Conservation (phyloP, 2,797 vertebrate genomes). For the Hydrophis major region DNA sequence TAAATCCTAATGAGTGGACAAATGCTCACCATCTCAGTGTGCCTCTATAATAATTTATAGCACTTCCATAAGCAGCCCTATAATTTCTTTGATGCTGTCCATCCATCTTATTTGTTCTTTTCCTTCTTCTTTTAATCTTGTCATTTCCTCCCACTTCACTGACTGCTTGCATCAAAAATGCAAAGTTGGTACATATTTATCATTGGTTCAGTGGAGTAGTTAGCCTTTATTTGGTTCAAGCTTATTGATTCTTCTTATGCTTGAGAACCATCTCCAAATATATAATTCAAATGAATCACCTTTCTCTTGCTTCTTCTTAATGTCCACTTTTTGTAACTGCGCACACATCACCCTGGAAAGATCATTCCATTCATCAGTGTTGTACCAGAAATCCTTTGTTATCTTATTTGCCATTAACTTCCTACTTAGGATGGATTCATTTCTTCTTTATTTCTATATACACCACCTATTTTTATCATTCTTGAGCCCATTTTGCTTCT, state of each 20-base stretch:
- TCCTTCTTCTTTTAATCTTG: background rate
- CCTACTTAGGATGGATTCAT: background rate
- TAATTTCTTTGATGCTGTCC: background rate
- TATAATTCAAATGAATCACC: background rate
- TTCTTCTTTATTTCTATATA: background rate
- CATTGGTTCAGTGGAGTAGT: background rate
- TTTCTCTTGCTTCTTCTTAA: background rate
- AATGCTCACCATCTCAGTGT: background rate
- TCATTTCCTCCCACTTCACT: background rate
- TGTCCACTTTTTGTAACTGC: background rate
- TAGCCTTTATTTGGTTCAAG: background rate
- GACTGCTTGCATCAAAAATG: background rate
- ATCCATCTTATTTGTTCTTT: background rate
- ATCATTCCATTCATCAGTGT: background rate
- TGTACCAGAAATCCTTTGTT: background rate
- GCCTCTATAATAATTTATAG: background rate
- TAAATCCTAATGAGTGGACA: background rate
- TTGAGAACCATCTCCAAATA: background rate
- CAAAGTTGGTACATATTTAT: background rate
- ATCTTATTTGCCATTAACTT: background rate
- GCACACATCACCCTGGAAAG: background rate
- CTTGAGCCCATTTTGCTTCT: background rate
- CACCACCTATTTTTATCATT: background rate
- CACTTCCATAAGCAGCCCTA: background rate
- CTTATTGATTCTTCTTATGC: background rate